Evolutionary conservation across 2,888 invertebrate genomes (phyloP).

Genomic region (Drosophila parthenogenetica): DNA sequence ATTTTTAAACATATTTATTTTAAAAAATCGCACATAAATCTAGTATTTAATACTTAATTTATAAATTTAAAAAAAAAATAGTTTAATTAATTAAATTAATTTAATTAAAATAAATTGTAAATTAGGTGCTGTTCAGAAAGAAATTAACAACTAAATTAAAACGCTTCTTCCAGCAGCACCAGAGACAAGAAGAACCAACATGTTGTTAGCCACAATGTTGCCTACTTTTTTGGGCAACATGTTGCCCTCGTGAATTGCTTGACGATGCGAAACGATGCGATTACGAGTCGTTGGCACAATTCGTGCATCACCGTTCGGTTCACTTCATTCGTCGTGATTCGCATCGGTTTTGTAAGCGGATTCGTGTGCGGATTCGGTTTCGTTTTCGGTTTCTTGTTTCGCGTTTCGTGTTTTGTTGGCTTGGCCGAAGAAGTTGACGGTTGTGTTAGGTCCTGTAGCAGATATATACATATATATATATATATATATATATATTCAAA

Average conservation of each 20-base stretch:
- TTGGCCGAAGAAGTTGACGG: slow-evolving; percentile 42
- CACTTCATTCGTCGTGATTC: slow-evolving; percentile 11
- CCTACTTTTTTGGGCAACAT: slow-evolving; percentile 14
- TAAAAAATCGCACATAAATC: no score
- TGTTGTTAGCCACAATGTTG: slow-evolving; percentile 42
- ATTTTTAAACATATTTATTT: no score
- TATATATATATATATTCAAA: not conserved
- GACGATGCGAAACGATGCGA: slow-evolving; percentile 28
- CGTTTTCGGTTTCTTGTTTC: not conserved
- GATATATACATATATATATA: no score
- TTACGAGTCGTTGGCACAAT: slow-evolving; percentile 18
- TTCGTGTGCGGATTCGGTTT: not conserved
- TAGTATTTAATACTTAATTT: no score
- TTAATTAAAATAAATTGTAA: no score
- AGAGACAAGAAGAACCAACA: slow-evolving; percentile 30
- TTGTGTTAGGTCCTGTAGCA: slow-evolving; percentile 50
- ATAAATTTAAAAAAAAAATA: no score
- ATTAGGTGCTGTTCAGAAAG: no score
- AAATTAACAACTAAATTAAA: no score
- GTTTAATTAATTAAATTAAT: no score
- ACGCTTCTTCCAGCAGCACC: not conserved
- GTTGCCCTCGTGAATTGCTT: slow-evolving; percentile 12
- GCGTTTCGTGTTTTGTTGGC: not conserved
- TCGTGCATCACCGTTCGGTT: slow-evolving; percentile 9
- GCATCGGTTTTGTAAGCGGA: slow-evolving; percentile 9